These are phyloP conservation scores for Parauchenoglanis punctatus DNA, from an alignment of 2,797 vertebrate species.

Conservation along the genomic window DNA sequence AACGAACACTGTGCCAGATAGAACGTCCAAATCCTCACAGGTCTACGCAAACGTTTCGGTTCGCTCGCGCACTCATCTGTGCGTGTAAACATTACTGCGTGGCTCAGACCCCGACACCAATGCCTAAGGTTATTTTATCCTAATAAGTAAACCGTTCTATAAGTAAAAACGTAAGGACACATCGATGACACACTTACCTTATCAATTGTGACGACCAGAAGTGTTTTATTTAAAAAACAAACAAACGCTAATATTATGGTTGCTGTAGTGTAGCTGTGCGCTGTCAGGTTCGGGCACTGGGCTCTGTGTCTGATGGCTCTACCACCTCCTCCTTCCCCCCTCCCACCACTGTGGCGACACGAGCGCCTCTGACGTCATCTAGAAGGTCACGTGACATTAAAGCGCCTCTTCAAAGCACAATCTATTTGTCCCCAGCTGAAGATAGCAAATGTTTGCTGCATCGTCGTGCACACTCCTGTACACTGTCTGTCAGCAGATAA, in stretches of 20 bases:
- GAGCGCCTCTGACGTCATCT: conserved; percentile 41
- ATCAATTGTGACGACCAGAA: not conserved
- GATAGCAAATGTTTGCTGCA: too few species aligned
- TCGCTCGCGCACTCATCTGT: not conserved
- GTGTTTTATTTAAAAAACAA: too few species aligned
- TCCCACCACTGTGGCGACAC: not conserved
- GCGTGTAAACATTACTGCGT: conserved; percentile 2
- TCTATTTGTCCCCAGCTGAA: not conserved
- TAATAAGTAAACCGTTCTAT: not conserved
- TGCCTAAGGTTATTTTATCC: not conserved
- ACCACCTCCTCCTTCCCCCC: conserved; percentile 40
- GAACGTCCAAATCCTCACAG: too few species aligned
- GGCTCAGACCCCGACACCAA: not conserved
- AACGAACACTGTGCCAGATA: not conserved
- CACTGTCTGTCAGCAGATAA: too few species aligned
- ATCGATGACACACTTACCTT: conserved; percentile 25
- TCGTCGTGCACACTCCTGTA: not conserved
- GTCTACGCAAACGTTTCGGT: too few species aligned
- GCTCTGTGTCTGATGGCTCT: conserved; percentile 28
- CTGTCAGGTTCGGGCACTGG: not conserved
- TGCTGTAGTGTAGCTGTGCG: not conserved
- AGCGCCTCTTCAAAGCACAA: not conserved
- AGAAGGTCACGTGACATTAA: conserved; percentile 48
- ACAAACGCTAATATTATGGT: not conserved
- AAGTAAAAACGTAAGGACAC: too few species aligned